These are phyloP conservation scores for Diacarnus erythraeanus DNA, from an alignment of 37 sponge, comb jelly and placozoan genomes.

Conservation along the genomic window DNA sequence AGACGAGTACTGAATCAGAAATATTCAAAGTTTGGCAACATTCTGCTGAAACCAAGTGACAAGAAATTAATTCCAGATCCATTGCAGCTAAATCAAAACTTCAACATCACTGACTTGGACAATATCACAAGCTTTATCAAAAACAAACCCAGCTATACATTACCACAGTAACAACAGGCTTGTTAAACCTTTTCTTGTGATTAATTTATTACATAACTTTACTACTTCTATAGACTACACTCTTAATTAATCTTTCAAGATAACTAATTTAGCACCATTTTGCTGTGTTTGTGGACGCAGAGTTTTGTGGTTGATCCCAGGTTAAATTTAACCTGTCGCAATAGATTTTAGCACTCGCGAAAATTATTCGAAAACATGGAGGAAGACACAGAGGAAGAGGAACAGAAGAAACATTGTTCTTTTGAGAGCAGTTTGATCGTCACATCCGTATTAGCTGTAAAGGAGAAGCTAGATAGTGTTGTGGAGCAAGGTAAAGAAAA, in stretches of 20 bases:
- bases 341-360: no score
- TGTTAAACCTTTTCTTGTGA: not conserved
- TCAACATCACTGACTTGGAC: slow-evolving; percentile 8
- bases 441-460: not conserved
- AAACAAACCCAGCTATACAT: slow-evolving; percentile 12
- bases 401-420: no score
- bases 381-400: not conserved
- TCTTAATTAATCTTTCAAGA: no score
- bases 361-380: no score
- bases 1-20: not conserved
- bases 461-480: not conserved
- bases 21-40: not conserved
- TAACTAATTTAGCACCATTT: no score
- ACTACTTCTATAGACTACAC: no score
- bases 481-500: not conserved
- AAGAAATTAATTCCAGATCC: slow-evolving; percentile 3
- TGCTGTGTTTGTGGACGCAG: no score
- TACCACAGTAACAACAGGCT: not conserved
- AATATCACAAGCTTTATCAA: slow-evolving; percentile 31
- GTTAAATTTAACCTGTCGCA: no score
- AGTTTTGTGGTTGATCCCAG: no score
- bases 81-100: not conserved
- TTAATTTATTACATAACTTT: no score
- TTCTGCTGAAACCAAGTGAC: not conserved
- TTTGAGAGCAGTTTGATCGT: not conserved